Conservation (phyloP, 2,797 vertebrate species). For the Percopsis omiscomaycus region DNA sequence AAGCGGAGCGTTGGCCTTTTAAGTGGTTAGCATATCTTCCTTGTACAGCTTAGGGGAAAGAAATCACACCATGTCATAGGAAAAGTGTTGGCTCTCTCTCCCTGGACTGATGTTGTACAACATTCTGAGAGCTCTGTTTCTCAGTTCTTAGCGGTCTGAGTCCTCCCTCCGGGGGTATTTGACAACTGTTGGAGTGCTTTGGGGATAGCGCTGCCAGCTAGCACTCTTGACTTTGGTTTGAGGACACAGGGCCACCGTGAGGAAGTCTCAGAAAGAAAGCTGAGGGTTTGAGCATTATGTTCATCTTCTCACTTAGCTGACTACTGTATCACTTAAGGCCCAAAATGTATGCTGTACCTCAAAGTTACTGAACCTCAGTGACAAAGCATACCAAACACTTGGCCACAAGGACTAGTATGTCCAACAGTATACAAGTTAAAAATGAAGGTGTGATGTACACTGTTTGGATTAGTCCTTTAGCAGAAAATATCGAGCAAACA, state of each 20-base stretch:
- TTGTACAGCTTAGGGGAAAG: neutral
- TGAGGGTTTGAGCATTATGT: conserved; percentile 23
- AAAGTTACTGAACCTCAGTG: neutral
- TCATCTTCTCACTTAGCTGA: conserved; percentile 17
- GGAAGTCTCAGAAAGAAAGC: conserved; percentile 12
- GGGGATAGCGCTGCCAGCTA: conserved; percentile 19
- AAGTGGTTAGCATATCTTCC: neutral
- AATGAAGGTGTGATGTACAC: too few relatives aligned
- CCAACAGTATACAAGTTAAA: neutral
- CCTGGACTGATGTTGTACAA: conserved; percentile 21
- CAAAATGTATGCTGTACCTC: too few relatives aligned
- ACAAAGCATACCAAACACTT: too few relatives aligned
- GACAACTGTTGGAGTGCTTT: conserved; percentile 18
- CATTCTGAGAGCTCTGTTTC: conserved; percentile 24
- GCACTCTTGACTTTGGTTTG: conserved; percentile 32
- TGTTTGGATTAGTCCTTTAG: too few relatives aligned
- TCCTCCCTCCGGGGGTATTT: conserved; percentile 28
- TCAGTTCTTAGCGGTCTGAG: conserved; percentile 10
- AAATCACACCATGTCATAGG: neutral
- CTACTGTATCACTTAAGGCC: neutral
- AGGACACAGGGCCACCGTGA: conserved; percentile 18
- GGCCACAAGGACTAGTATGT: too few relatives aligned
- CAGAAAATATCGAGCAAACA: too few relatives aligned
- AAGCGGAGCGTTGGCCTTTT: conserved; percentile 11
- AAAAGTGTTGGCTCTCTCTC: conserved; percentile 21